Base-by-base conservation (phyloP, 2,113 vertebrate species). In the Heloderma charlesbogerti region DNA sequence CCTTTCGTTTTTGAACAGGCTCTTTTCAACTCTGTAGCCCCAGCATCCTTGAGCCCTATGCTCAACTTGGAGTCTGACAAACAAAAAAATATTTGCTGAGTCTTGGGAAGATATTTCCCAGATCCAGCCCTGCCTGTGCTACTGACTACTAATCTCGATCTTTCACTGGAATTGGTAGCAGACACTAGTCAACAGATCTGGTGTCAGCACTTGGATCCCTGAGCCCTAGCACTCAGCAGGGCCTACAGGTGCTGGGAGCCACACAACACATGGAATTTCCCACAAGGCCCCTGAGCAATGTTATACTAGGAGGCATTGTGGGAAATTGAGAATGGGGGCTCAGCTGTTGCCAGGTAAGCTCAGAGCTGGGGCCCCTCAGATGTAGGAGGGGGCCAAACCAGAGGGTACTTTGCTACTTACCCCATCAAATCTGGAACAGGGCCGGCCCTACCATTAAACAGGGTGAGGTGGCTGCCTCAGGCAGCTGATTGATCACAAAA, bases 1-100 rank as follows among this genome's bases (percentile, higher is more conserved):
- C 94, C 93, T 95, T 94, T 45, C 20, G 57, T 69, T 84, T 95
- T 95, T 82, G 48, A n/a, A 88, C 13, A 29, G 81, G 31, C 87
- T 92, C 78, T 88, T 92, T 88, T 93, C 91, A 92, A 34, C 91
- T 93, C 92, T 82, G 74, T 79, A 92, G 48, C 87, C 75, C 27
- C 69, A 34, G 91, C 69, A 83, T 84, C 92, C 88, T 79, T 51
- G 67, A 94, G 84, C 75, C 86, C 82, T 77, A 25, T 18, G 89
- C 81, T 78, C 16, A 78, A 81, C 40, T 90, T 92, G 89, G 89
- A 93, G 57, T 84, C 89, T 57, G 88, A 31, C 79, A 89, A 72
- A 89, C 78, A 72, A 27, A 82, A 43, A 54, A 89, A 89, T 82
- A 89, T 82, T 89, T 54, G 66, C 66, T 20, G n/a, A 71, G 66